Percentiles rank a stretch among this genome's conserved stretches.
phyloP scores from a whole-genome alignment of 2,113 vertebrate genomes.

The Megaceryle torquata region DNA sequence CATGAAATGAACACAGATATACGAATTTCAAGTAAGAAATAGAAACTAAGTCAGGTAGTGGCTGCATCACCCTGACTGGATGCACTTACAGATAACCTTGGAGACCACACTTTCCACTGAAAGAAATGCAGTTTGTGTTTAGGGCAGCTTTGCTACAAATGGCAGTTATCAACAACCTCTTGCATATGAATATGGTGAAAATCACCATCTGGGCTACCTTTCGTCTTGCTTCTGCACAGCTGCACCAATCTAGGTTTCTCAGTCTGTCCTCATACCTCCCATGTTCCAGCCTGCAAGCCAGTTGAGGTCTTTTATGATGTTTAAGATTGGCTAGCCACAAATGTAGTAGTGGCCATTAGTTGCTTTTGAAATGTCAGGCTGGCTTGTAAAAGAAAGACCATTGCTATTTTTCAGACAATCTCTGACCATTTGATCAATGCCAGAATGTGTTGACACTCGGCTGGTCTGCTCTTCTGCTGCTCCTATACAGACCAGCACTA shows the following conservation, averaged over 20 bases:
- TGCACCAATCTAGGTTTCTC: neutral
- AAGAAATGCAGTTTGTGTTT: neutral
- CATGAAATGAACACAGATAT: neutral
- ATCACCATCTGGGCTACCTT: neutral
- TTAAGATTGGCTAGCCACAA: neutral
- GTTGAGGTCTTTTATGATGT: neutral
- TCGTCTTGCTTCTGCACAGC: neutral
- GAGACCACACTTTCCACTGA: neutral
- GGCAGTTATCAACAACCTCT: neutral
- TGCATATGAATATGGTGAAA: neutral
- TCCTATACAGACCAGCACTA: neutral
- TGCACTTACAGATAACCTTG: neutral
- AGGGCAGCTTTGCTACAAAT: neutral
- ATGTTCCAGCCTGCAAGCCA: neutral
- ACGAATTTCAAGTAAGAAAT: neutral
- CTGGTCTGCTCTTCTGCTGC: neutral
- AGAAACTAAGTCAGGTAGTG: neutral
- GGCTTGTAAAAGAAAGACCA: neutral
- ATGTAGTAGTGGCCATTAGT: accelerated
- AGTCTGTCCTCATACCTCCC: neutral
- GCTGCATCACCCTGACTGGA: neutral
- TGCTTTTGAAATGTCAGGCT: neutral
- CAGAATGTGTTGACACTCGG: neutral
- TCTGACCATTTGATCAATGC: neutral
- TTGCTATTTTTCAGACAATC: neutral